These are phyloP conservation scores for Ascaphus truei DNA, from an alignment of 2,113 vertebrate genomes.

Conservation along the genomic window DNA sequence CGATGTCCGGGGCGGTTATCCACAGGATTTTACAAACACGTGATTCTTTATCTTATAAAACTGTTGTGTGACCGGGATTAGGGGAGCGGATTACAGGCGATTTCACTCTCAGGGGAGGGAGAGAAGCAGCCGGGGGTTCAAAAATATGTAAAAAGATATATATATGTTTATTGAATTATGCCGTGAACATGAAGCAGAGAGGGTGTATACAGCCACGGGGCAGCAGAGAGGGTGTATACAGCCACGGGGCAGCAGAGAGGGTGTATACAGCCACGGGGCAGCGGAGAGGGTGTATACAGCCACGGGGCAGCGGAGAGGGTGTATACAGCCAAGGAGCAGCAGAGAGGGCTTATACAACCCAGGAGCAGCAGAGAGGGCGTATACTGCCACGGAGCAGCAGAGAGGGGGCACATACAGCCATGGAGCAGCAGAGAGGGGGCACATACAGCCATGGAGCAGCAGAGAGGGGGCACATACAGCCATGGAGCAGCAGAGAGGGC, in stretches of 20 bases:
- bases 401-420: background rate
- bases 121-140: background rate
- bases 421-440: too few relatives aligned
- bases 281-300: background rate
- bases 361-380: too few relatives aligned
- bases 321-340: background rate
- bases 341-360: too few relatives aligned
- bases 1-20: background rate
- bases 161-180: background rate
- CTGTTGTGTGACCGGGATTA: slow-evolving; percentile 7
- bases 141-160: background rate
- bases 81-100: slow-evolving; percentile 5
- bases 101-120: background rate
- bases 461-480: too few relatives aligned
- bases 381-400: too few relatives aligned
- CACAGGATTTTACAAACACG: background rate
- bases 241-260: too few relatives aligned
- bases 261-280: background rate
- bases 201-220: too few relatives aligned
- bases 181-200: too few relatives aligned
- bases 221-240: too few relatives aligned
- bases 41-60: slow-evolving; percentile 26
- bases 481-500: too few relatives aligned
- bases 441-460: too few relatives aligned
- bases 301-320: background rate